Percentiles rank a stretch among this genome's conserved stretches.
These are phyloP conservation scores for Macaria liturata DNA, from an alignment of 2,888 invertebrate species.

Conservation along the genomic window DNA sequence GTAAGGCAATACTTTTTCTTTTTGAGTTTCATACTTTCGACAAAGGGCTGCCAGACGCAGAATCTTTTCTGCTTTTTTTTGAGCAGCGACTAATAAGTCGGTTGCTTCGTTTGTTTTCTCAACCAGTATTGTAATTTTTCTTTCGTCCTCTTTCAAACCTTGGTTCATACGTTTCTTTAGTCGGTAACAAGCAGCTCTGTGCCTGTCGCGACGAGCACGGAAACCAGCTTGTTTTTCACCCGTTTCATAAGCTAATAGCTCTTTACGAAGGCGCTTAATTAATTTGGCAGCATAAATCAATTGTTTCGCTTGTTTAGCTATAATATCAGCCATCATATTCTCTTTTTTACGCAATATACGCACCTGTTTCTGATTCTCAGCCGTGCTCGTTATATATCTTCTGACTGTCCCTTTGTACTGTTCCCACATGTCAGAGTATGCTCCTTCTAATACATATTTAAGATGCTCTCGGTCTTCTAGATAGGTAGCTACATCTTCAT, in stretches of 20 bases:
- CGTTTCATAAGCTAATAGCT: conserved; percentile 68
- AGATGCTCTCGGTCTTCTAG: conserved; percentile 61
- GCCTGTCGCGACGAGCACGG: conserved; percentile 67
- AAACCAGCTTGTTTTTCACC: conserved; percentile 77
- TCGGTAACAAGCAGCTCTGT: conserved; percentile 62
- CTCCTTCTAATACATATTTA: conserved; percentile 46
- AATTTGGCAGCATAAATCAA: conserved; percentile 67
- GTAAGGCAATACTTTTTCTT: conserved; percentile 63
- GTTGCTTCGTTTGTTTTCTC: conserved; percentile 61
- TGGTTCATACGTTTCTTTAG: conserved; percentile 56
- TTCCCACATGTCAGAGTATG: conserved; percentile 67
- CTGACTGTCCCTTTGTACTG: conserved; percentile 67
- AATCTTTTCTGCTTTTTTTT: conserved; percentile 77
- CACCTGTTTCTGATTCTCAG: conserved; percentile 70
- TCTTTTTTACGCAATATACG: conserved; percentile 69
- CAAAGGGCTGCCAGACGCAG: conserved; percentile 77
- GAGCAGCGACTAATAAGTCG: conserved; percentile 63
- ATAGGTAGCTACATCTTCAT: conserved; percentile 64
- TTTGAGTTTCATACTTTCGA: conserved; percentile 80
- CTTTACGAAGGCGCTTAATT: conserved; percentile 60
- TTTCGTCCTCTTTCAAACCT: conserved; percentile 54
- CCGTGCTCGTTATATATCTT: conserved; percentile 64
- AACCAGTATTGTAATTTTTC: conserved; percentile 59
- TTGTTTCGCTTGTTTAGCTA: conserved; percentile 69
- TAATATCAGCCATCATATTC: conserved; percentile 73